Evolutionary conservation across 2,888 invertebrate species (phyloP).

Genomic region (Brachycybe producta): DNA sequence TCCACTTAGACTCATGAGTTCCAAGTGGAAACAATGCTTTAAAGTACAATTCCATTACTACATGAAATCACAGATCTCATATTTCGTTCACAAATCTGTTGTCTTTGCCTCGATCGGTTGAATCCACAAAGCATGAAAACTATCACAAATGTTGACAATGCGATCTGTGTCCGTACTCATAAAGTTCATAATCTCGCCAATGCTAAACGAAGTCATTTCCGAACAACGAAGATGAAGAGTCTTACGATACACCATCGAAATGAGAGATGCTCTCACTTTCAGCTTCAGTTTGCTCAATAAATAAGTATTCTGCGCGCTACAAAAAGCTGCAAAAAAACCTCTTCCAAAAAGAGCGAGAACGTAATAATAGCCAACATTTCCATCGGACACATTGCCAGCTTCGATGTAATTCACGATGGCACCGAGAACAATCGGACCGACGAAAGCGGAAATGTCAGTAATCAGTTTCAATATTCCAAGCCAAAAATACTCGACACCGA

Average conservation of each 20-base stretch:
- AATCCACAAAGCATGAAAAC: conserved; percentile 95
- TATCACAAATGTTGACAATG: conserved; percentile 87
- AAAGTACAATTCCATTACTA: too few relatives aligned
- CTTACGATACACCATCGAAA: conserved; percentile 68
- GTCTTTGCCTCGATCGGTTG: conserved; percentile 67
- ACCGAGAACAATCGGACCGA: conserved; percentile 76
- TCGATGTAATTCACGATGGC: conserved; percentile 65
- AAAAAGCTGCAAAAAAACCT: conserved; percentile 58
- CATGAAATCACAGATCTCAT: too few relatives aligned
- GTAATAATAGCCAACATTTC: conserved; percentile 33
- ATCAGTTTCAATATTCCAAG: conserved; percentile 69
- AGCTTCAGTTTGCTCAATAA: conserved; percentile 66
- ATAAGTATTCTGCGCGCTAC: conserved; percentile 80
- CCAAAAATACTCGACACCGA: conserved; percentile 68
- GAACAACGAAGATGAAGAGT: conserved; percentile 41
- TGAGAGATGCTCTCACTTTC: conserved; percentile 72
- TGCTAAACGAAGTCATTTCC: conserved; percentile 39
- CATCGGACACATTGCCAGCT: conserved; percentile 36
- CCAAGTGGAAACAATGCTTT: too few relatives aligned
- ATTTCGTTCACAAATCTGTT: not conserved
- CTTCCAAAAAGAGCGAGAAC: conserved; percentile 51
- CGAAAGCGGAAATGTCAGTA: conserved; percentile 71
- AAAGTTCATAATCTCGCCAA: conserved; percentile 87
- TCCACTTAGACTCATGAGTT: too few relatives aligned
- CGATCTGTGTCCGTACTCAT: conserved; percentile 95